Evolutionary conservation across 64 coral and sea anemone species (phyloP).

Genomic region (Hydrozoanthus tunicans): DNA sequence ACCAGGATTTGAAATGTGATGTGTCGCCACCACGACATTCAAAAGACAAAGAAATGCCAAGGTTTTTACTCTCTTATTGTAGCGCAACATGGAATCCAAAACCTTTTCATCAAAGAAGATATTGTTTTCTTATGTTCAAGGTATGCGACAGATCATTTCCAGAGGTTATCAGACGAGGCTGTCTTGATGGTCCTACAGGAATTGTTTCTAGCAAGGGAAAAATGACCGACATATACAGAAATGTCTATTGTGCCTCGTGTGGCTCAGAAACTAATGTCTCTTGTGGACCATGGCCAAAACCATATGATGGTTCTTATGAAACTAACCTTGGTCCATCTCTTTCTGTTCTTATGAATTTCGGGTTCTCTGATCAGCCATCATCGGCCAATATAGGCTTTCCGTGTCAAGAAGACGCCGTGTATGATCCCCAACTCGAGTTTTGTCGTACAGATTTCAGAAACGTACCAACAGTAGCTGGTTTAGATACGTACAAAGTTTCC

Average conservation of each 20-base stretch:
- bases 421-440: constrained; percentile 4
- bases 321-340: background rate
- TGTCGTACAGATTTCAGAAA: background rate
- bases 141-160: background rate
- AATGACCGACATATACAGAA: background rate
- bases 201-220: background rate
- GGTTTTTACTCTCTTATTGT: constrained; percentile 7
- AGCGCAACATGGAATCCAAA: background rate
- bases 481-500: background rate
- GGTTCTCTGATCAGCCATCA: background rate
- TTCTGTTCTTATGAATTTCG: constrained; percentile 32
- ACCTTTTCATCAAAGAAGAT: constrained; percentile 2
- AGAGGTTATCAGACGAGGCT: background rate
- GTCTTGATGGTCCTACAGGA: background rate
- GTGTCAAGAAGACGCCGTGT: background rate
- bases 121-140: background rate
- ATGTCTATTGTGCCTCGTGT: constrained; percentile 3
- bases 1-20: background rate
- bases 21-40: constrained; percentile 1
- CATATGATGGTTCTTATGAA: background rate
- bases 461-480: background rate
- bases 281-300: background rate
- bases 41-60: background rate
- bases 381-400: background rate
- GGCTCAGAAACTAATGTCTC: background rate